Evolutionary conservation across 2,888 invertebrate species (phyloP).

Genomic region (Thera britannica): DNA sequence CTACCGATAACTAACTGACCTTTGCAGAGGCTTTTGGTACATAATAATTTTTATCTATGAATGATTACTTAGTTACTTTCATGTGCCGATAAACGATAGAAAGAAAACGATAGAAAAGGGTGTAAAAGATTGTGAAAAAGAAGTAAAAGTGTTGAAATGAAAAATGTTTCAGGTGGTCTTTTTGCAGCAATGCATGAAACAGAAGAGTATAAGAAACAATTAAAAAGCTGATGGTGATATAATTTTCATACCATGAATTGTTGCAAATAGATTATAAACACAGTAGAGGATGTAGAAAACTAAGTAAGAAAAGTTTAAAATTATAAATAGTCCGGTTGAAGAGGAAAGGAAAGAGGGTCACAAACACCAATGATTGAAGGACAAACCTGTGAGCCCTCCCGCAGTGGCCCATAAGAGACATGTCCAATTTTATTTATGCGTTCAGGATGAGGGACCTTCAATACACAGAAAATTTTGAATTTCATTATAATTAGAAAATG

Average conservation of each 20-base stretch:
- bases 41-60: slow-evolving; percentile 47
- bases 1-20: slow-evolving; percentile 51
- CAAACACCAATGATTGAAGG: slow-evolving; percentile 82
- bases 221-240: slow-evolving; percentile 27
- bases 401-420: slow-evolving; percentile 88
- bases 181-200: slow-evolving; percentile 64
- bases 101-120: slow-evolving; percentile 51
- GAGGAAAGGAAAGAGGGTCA: slow-evolving; percentile 74
- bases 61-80: slow-evolving; percentile 68
- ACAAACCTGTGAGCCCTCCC: slow-evolving; percentile 88
- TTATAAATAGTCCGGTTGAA: slow-evolving; percentile 58
- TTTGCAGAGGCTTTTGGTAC: slow-evolving; percentile 76
- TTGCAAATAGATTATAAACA: slow-evolving; percentile 61
- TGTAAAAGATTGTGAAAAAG: slow-evolving; percentile 46
- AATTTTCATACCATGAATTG: slow-evolving; percentile 49
- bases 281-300: slow-evolving; percentile 57
- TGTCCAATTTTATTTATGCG: slow-evolving; percentile 86
- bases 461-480: slow-evolving; percentile 85
- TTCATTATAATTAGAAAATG: slow-evolving; percentile 60
- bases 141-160: slow-evolving; percentile 60
- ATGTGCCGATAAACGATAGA: slow-evolving; percentile 84
- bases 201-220: slow-evolving; percentile 9
- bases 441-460: slow-evolving; percentile 87
- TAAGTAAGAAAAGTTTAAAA: slow-evolving; percentile 56
- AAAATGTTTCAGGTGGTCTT: slow-evolving; percentile 62